Evolutionary conservation across 2,797 vertebrate species (phyloP), one percentile per base, ranked within the genome.

Genomic region (Bufotes viridis): DNA sequence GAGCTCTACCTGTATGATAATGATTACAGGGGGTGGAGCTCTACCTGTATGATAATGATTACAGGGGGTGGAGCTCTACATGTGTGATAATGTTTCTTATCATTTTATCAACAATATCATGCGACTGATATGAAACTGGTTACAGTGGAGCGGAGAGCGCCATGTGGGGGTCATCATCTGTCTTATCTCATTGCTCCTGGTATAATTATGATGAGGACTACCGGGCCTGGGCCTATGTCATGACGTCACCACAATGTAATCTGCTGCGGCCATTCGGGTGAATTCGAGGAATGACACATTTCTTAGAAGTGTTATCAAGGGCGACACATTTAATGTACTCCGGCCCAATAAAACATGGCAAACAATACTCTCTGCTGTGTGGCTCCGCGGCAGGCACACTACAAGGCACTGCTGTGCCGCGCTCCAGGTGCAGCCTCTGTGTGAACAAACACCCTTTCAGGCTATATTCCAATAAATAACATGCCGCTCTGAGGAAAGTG

Each of bases 371-470:
- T 18, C 15, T 74, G 18, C 69, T 49, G 17, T 49, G 34, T 18
- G 29, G 14, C 13, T 14, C 69, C 69, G 29, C 24, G 1, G 1
- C 42, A 42, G 7, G 15, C 24, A 15, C 61, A 65, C 22, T 18
- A 42, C 70, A 42, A 20, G 7, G 70, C 70, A 20, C 34, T 70
- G 69, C 69, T 15, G 6, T 11, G 70, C 70, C 2, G 70, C 29
- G 8, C 70, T 29, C 70, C 70, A 74, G 70, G 70, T 74, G 70
- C 70, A 10, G 70, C 34, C 70, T 42, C 29, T 34, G 2, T 72
- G 24, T n/a, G 67, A 29, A 84, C 26, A 84, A 84, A 84, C 55
- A 84, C 74, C n/a, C 58, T 85, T 85, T 85, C 72, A 65, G 58
- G 63, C 72, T 10, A 2, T 26, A 63, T 51, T 76, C 57, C 57